phyloP scores from a whole-genome alignment of 2,113 vertebrate species.

The Melanerpes formicivorus region DNA sequence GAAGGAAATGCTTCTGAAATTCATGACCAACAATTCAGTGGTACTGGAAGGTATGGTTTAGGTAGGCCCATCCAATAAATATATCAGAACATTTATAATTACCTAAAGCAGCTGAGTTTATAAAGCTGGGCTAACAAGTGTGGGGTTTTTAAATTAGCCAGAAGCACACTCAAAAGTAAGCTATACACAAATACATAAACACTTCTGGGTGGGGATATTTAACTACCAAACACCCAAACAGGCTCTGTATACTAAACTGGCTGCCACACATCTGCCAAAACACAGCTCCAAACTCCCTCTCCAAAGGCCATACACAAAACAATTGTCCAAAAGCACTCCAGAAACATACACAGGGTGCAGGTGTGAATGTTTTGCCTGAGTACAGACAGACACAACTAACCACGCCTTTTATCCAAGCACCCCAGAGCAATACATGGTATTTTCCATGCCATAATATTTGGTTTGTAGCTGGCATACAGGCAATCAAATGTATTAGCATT shows the following conservation, averaged over 20 bases:
- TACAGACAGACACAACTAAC: fast-evolving
- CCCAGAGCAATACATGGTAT: not conserved
- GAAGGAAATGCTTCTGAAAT: not conserved
- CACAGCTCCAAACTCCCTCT: not conserved
- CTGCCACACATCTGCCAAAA: not conserved
- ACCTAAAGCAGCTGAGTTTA: not conserved
- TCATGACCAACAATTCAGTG: not conserved
- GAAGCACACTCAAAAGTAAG: not conserved
- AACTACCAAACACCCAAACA: not conserved
- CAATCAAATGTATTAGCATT: not conserved
- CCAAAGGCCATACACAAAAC: not conserved
- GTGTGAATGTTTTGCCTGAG: not conserved
- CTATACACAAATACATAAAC: not conserved
- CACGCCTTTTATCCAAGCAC: not conserved
- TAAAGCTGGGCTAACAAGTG: not conserved
- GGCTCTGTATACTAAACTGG: not conserved
- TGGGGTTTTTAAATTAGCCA: not conserved
- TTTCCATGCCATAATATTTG: not conserved
- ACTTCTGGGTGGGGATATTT: not conserved
- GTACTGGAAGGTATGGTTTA: not conserved
- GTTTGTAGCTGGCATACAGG: not conserved
- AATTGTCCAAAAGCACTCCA: not conserved
- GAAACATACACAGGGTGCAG: not conserved
- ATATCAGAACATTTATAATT: not conserved
- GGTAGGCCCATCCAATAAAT: not conserved